These are phyloP conservation scores for Steromphala cineraria DNA, from an alignment of 2,888 invertebrate species.

Conservation along the genomic window DNA sequence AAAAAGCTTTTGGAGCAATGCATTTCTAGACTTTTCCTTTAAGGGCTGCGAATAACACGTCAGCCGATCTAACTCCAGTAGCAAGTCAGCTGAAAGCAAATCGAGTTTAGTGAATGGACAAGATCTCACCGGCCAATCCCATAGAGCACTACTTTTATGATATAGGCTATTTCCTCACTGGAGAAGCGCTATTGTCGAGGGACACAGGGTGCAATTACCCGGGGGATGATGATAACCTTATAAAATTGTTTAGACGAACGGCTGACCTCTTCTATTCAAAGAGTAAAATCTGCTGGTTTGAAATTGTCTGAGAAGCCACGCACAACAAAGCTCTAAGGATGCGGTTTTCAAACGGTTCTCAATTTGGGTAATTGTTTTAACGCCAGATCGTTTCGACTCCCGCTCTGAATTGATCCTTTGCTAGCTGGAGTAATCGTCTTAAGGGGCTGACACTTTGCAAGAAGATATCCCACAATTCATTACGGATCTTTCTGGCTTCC, in stretches of 20 bases:
- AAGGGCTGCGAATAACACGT: no score
- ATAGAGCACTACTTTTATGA: background rate
- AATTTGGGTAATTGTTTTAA: constrained; percentile 25
- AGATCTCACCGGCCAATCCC: background rate
- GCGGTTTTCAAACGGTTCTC: background rate
- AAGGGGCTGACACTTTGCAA: constrained; percentile 6
- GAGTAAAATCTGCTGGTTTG: background rate
- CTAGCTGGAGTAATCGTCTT: background rate
- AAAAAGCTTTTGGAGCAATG: no score
- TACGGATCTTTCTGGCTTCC: background rate
- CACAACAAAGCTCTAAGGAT: constrained; percentile 3
- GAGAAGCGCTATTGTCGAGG: background rate
- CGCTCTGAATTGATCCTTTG: background rate
- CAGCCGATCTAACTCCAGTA: no score
- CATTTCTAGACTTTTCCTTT: no score
- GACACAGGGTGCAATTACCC: background rate
- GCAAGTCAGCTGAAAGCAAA: background rate
- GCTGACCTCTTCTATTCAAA: background rate
- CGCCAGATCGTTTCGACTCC: background rate
- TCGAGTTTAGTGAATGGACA: background rate
- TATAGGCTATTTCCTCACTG: constrained; percentile 5
- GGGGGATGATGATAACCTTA: constrained; percentile 6
- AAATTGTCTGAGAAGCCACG: constrained; percentile 8
- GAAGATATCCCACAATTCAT: constrained; percentile 17
- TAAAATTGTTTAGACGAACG: constrained; percentile 18